Evolutionary conservation across 2,113 vertebrate species (phyloP), one percentile per base, ranked within the genome.

Genomic region (Pedionomus torquatus): DNA sequence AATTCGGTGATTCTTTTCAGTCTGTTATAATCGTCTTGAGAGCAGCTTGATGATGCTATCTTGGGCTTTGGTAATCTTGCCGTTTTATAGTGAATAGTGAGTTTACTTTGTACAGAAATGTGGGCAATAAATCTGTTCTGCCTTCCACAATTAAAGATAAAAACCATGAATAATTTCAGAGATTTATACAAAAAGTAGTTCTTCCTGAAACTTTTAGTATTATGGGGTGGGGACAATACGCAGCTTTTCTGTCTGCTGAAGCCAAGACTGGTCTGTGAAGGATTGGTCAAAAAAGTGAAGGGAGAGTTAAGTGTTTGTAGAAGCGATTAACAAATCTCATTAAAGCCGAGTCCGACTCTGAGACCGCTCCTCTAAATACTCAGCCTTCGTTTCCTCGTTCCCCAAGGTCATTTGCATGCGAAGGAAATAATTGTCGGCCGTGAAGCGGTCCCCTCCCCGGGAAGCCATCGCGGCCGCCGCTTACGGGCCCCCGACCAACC

Each of bases 371-470:
- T 57, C 44, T 37, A 11, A n/a, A 2, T 25, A 13, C 28, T 8
- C 41, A 60, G 9, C 49, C 48, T 14, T 0, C 13, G 44, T 33
- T 48, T 87, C 69, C 52, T 65, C 81, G 3, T 69, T 64, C 60
- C 43, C n/a, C 65, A 10, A 2, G 4, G 23, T 1, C 25, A 31
- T 13, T 19, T 21, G 33, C 52, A 9, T 1, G 51, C 21, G n/a
- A 72, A 63, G 30, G 16, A 26, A 49, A 4, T 0, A 39, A 24
- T 1, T 3, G 5, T 13, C 44, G 17, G 54, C 18, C 49, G 7
- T 1, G 1, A 19, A 17, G 33, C 0, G 2, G 3, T 11, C 39
- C 57, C 46, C 11, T 52, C 18, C 15, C 39, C 12, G 1, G 46
- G 28, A 20, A 31, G 43, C 58, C 5, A 2, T 1, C 9, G 20